phyloP scores from a whole-genome alignment of 2,888 invertebrate genomes.

The Trichopria drosophilae region DNA sequence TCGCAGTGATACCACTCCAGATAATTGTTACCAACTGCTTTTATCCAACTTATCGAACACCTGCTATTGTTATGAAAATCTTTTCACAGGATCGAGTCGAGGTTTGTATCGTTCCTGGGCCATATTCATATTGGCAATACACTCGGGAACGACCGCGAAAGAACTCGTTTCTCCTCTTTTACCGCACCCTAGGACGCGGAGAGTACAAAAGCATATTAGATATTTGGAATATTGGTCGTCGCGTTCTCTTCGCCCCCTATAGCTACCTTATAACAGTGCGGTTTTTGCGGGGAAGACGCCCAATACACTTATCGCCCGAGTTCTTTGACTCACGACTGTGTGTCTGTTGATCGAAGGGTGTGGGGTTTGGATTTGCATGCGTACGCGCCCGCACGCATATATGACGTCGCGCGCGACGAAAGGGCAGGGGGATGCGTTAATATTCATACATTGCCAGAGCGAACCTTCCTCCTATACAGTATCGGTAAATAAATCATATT shows the following conservation, averaged over 20 bases:
- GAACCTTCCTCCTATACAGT: slow-evolving; percentile 41
- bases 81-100: too few relatives aligned
- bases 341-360: too few relatives aligned
- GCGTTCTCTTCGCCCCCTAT: slow-evolving; percentile 20
- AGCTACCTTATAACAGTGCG: not conserved
- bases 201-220: slow-evolving; percentile 48
- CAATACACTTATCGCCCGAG: not conserved
- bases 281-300: not conserved
- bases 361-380: slow-evolving; percentile 38
- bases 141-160: slow-evolving; percentile 27
- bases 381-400: slow-evolving; percentile 38
- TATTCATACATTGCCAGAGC: slow-evolving; percentile 48
- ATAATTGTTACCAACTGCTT: too few relatives aligned
- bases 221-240: slow-evolving; percentile 50
- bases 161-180: slow-evolving; percentile 6
- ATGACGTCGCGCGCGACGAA: slow-evolving; percentile 27
- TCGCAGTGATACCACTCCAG: too few relatives aligned
- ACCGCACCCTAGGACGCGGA: slow-evolving; percentile 6
- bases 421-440: slow-evolving; percentile 43
- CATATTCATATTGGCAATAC: slow-evolving; percentile 38
- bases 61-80: too few relatives aligned
- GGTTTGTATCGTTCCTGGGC: too few relatives aligned
- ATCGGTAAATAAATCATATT: slow-evolving; percentile 54
- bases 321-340: slow-evolving; percentile 29
- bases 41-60: too few relatives aligned